phyloP scores from a whole-genome alignment of 2,888 invertebrate genomes.

The Sphaerophoria taeniata region DNA sequence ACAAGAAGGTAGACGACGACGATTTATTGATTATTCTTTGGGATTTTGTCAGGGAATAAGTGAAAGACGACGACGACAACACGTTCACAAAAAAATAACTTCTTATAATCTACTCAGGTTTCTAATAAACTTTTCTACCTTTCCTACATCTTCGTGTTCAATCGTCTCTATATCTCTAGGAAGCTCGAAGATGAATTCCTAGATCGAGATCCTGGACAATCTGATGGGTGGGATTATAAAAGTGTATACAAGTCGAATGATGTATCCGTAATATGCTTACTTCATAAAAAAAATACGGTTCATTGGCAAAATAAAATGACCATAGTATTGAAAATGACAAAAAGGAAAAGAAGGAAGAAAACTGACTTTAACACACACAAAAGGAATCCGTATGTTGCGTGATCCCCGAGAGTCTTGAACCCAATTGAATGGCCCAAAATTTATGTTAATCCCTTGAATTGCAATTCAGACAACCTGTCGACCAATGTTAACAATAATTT shows the following conservation, averaged over 20 bases:
- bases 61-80: too few species aligned
- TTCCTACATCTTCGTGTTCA: too few species aligned
- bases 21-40: too few species aligned
- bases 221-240: constrained; percentile 7
- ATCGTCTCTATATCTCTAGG: too few species aligned
- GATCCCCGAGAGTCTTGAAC: neutral
- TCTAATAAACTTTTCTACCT: too few species aligned
- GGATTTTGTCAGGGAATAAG: too few species aligned
- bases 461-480: constrained; percentile 50
- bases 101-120: too few species aligned
- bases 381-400: neutral
- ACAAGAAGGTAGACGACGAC: too few species aligned
- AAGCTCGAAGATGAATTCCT: neutral
- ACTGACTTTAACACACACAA: neutral
- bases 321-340: constrained; percentile 5
- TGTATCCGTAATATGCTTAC: neutral
- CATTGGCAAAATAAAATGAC: neutral
- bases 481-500: constrained; percentile 26
- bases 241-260: constrained; percentile 6
- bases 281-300: constrained; percentile 1
- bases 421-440: constrained; percentile 38
- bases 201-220: neutral
- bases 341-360: neutral
- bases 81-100: too few species aligned
- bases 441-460: constrained; percentile 56